These are phyloP conservation scores for Leucosticte australis DNA, from an alignment of 2,113 vertebrate genomes.

Conservation along the genomic window DNA sequence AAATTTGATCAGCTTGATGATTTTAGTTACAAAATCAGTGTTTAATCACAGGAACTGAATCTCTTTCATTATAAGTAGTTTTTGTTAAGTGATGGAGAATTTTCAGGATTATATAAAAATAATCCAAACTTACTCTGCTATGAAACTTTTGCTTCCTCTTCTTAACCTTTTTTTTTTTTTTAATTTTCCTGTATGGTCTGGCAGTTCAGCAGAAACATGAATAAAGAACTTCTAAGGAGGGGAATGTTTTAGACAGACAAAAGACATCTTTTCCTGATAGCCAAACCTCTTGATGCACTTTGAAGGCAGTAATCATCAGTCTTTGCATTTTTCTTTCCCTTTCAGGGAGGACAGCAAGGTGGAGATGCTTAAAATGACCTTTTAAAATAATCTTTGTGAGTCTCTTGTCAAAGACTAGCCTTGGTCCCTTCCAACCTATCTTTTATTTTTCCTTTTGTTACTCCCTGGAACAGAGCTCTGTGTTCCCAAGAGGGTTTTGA, in stretches of 20 bases:
- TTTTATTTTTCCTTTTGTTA: constrained; percentile 15
- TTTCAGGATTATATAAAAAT: background rate
- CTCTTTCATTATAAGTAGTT: background rate
- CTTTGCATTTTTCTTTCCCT: background rate
- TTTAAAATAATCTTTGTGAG: background rate
- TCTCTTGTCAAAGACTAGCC: background rate
- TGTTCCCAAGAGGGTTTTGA: background rate
- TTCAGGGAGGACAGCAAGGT: background rate
- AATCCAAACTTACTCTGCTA: background rate
- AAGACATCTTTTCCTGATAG: background rate
- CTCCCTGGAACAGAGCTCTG: background rate
- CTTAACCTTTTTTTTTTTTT: background rate
- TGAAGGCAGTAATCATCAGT: background rate
- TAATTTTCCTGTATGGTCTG: background rate
- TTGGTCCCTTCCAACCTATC: background rate
- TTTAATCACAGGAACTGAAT: background rate
- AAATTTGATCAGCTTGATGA: background rate
- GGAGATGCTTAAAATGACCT: background rate
- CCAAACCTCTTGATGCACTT: accelerated
- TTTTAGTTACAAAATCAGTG: background rate
- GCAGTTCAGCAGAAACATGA: background rate
- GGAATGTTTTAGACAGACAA: background rate
- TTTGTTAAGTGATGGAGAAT: background rate
- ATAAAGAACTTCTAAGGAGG: background rate
- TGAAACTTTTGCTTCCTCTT: background rate